Evolutionary conservation across 2,113 vertebrate species (phyloP).

Genomic region (Microcebus tavaratra): DNA sequence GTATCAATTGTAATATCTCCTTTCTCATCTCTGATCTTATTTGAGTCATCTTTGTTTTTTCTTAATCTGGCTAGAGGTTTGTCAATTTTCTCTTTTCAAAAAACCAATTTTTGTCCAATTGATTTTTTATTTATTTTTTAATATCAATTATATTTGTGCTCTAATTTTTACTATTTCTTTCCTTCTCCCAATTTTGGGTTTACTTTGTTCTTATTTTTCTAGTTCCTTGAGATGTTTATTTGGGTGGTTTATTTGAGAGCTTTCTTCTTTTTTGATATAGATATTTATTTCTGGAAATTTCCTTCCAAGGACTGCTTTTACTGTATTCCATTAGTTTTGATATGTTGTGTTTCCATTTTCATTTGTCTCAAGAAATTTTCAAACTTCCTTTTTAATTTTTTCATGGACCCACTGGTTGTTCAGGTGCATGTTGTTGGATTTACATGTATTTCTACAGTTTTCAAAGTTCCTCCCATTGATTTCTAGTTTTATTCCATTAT

Average conservation of each 20-base stretch:
- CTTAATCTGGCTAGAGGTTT: neutral
- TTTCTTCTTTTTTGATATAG: neutral
- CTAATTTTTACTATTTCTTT: neutral
- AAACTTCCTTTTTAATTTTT: neutral
- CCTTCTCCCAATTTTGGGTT: neutral
- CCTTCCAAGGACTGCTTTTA: neutral
- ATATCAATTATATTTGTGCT: too few relatives aligned
- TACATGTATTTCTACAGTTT: neutral
- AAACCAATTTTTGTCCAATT: neutral
- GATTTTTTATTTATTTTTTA: neutral
- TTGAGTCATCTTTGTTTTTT: neutral
- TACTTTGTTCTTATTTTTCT: neutral
- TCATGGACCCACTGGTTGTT: neutral
- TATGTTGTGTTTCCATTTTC: neutral
- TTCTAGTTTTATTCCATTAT: neutral
- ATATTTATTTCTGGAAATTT: neutral
- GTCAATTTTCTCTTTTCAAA: neutral
- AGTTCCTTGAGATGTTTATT: neutral
- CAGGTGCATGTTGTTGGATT: neutral
- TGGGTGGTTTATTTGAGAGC: neutral
- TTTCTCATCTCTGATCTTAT: neutral
- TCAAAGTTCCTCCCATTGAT: neutral
- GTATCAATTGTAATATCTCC: neutral
- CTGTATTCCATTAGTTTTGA: neutral
- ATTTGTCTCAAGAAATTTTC: neutral